Evolutionary conservation across 2,113 vertebrate genomes (phyloP).

Genomic region (Pleuronectes platessa): DNA sequence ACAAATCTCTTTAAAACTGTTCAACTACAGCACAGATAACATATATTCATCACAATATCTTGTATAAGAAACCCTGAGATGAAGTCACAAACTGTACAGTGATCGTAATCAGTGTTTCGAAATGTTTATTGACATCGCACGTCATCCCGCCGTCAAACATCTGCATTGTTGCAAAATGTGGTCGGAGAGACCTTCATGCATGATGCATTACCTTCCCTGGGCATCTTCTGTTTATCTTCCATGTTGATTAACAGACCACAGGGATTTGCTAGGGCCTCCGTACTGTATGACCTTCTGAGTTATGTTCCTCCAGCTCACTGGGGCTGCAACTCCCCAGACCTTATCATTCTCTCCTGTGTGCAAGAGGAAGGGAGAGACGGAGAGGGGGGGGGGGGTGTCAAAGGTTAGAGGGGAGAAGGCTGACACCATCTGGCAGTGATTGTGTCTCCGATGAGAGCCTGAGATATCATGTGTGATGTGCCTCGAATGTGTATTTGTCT

Average conservation of each 20-base stretch:
- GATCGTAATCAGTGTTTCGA: slow-evolving; percentile 25
- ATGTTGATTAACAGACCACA: slow-evolving; percentile 51
- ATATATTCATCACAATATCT: no score
- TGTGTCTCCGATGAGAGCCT: slow-evolving; percentile 55
- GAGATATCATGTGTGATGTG: slow-evolving; percentile 32
- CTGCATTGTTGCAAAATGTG: slow-evolving; percentile 18
- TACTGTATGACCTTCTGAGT: slow-evolving; percentile 44
- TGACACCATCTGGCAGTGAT: slow-evolving; percentile 73
- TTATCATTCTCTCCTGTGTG: slow-evolving; percentile 51
- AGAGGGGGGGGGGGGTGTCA: slow-evolving; percentile 49
- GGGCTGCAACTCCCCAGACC: slow-evolving; percentile 37
- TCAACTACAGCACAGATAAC: no score
- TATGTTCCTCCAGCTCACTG: slow-evolving; percentile 28
- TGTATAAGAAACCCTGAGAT: not conserved
- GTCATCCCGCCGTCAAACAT: slow-evolving; percentile 32
- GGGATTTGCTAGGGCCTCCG: slow-evolving; percentile 48
- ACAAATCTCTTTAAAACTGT: no score
- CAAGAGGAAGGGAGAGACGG: slow-evolving; percentile 24
- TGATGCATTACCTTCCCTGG: slow-evolving; percentile 33
- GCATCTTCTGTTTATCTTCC: slow-evolving; percentile 48
- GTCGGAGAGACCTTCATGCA: slow-evolving; percentile 12
- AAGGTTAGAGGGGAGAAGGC: slow-evolving; percentile 60
- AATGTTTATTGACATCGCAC: slow-evolving; percentile 22
- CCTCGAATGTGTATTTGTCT: slow-evolving; percentile 27
- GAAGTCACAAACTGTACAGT: not conserved